Base-by-base conservation (phyloP, 2,888 invertebrate species). In the Microplitis deprimator region DNA sequence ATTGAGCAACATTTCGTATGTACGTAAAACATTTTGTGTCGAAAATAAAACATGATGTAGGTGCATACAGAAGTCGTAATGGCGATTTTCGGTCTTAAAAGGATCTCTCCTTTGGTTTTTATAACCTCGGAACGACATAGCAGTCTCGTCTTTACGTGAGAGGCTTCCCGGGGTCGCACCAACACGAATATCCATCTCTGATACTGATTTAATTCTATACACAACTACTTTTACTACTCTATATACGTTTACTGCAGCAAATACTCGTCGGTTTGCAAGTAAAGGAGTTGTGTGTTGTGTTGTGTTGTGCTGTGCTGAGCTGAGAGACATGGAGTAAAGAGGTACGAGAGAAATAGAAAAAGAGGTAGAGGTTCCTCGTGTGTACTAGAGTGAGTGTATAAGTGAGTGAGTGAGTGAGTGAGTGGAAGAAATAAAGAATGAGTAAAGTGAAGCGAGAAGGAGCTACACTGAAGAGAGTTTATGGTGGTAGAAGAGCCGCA, bases 401-500 rank as follows among this genome's bases (percentile, higher is more conserved):
- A 59, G n/a, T 29, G 29, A 20, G 20, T 20, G 41, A 50, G 41
- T 10, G 10, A 50, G 41, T 10, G 50, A 50, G 13, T 13, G 50
- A 13, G 50, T 50, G 13, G 13, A 50, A 50, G 50, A 50, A 50
- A 50, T 50, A 16, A 38, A 41, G 73, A 74, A 65, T 59, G 71
- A 75, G 77, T 71, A 72, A 73, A 69, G 72, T 61, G 68, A 69
- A 76, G 68, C 69, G 64, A 62, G 73, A 73, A 41, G 70, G 50
- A 77, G 67, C 13, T 71, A 40, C 20, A 29, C 64, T 60, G 59
- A 61, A 65, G 76, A 62, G 62, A 67, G 60, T 60, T 68, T 40
- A 73, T 77, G 77, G 79, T 40, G 60, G 80, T 73, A 82, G 84
- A 86, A 84, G 85, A 87, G 87, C 85, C 87, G 87, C 87, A 87